phyloP scores from a whole-genome alignment of 2,888 invertebrate species.

The Cataglyphis altisquamis region DNA sequence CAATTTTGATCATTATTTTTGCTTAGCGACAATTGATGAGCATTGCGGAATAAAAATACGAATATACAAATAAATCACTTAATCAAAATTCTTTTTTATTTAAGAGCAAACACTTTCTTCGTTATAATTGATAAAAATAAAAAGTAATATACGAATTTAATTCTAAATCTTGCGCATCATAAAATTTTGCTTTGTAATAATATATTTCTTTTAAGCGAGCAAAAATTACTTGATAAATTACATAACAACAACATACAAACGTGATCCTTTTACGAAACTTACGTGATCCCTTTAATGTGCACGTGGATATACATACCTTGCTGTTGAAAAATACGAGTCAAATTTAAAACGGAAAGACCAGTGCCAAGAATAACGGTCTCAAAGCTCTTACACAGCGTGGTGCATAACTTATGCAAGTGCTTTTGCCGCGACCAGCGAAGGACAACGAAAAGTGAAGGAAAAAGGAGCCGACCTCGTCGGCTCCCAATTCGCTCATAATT shows the following conservation, averaged over 20 bases:
- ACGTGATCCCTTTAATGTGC: background rate
- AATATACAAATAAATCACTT: background rate
- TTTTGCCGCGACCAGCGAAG: conserved; percentile 37
- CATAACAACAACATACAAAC: background rate
- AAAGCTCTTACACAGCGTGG: conserved; percentile 61
- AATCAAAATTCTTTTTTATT: background rate
- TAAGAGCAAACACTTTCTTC: background rate
- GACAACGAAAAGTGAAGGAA: conserved; percentile 46
- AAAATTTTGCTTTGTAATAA: background rate
- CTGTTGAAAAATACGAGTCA: conserved; percentile 27
- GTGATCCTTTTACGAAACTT: background rate
- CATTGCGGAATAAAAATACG: background rate
- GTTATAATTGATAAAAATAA: background rate
- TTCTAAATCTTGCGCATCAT: background rate
- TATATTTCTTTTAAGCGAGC: background rate
- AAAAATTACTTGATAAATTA: background rate
- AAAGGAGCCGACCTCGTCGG: conserved; percentile 29
- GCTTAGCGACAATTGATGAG: background rate
- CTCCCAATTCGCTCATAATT: conserved; percentile 36
- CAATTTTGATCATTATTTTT: background rate
- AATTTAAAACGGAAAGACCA: conserved; percentile 20
- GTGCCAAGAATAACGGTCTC: conserved; percentile 67
- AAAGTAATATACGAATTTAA: background rate
- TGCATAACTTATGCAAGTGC: conserved; percentile 66
- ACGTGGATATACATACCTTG: background rate